Base-by-base conservation (phyloP, 2,113 vertebrate species). In the Hymenochirus boettgeri region DNA sequence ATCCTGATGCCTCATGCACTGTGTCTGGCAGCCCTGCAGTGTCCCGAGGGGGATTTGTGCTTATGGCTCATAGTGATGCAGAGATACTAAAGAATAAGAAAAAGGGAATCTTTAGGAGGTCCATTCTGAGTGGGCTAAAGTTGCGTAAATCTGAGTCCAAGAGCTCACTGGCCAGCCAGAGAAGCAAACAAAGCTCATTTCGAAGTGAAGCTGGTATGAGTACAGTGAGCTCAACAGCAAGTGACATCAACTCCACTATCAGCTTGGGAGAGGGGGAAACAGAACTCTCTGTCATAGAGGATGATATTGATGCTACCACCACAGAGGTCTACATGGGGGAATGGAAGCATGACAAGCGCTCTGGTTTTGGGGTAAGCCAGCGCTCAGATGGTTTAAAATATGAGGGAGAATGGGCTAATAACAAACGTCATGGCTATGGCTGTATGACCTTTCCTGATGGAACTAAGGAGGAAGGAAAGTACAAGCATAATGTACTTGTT, bases 181-280 rank as follows among this genome's bases (percentile, higher is more conserved):
- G 96, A 73, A 98, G 96, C 91, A 98, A 98, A 79, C 96, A 98
- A 86, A 98, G 96, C 85, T 97, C 95, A 3, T 99, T 98, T 86
- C 96, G 96, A 73, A 98, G 95, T 51, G 96, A 99, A 84, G 93
- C 95, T 0, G 96, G 93, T 65, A 92, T 97, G 93, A 98, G 95
- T 83, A 96, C 94, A 0, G 91, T 97, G 66, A 96, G 95, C 86
- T 98, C 96, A 15, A 91, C 94, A 0, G 91, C 93, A 11, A 97
- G 95, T 1, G 96, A 99, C 83, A 83, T 94, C 78, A 93, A 96
- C 85, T 99, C 96, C 80, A 99, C 94, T 76, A 83, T 93, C 80
- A 96, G 96, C 76, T 85, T 99, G n/a, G 96, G 95, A 0, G 94
- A 98, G 71, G 90, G 83, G 0, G 94, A 98, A 71, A 89, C 90